These are phyloP conservation scores for Capitulum mitella DNA, from an alignment of 2,888 invertebrate genomes.

Conservation along the genomic window DNA sequence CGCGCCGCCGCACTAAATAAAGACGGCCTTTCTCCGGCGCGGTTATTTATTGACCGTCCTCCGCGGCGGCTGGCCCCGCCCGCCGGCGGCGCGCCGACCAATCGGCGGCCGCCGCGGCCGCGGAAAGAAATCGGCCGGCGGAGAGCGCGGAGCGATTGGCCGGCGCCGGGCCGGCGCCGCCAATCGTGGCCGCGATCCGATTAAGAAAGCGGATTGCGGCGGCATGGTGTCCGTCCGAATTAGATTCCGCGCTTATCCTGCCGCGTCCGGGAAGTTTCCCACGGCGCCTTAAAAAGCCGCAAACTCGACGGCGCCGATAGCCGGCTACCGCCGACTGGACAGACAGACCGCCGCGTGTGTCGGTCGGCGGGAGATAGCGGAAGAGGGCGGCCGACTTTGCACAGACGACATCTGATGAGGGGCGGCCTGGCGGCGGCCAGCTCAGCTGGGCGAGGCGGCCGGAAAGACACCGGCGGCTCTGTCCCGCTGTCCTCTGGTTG, in stretches of 20 bases:
- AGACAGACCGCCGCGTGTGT: too few species aligned
- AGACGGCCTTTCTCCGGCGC: neutral
- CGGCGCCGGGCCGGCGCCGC: neutral
- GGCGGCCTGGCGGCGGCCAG: too few species aligned
- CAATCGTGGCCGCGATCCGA: neutral
- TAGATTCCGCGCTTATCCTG: neutral
- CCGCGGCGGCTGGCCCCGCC: neutral
- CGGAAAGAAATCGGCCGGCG: neutral
- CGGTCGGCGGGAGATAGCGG: neutral
- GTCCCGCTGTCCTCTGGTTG: too few species aligned
- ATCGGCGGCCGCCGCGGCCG: neutral
- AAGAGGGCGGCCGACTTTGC: too few species aligned
- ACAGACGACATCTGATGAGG: too few species aligned
- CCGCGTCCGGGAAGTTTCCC: neutral
- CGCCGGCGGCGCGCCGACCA: neutral
- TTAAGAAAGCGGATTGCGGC: neutral
- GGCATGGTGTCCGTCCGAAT: neutral
- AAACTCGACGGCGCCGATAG: neutral
- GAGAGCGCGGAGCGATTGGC: neutral
- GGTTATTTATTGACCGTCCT: conserved; percentile 1
- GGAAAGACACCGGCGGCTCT: too few species aligned
- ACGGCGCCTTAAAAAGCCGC: neutral
- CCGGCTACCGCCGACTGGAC: neutral
- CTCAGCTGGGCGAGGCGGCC: too few species aligned
- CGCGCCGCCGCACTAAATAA: neutral